Conservation (phyloP, 1,140 invertebrate species). For the Drosophila insularis region DNA sequence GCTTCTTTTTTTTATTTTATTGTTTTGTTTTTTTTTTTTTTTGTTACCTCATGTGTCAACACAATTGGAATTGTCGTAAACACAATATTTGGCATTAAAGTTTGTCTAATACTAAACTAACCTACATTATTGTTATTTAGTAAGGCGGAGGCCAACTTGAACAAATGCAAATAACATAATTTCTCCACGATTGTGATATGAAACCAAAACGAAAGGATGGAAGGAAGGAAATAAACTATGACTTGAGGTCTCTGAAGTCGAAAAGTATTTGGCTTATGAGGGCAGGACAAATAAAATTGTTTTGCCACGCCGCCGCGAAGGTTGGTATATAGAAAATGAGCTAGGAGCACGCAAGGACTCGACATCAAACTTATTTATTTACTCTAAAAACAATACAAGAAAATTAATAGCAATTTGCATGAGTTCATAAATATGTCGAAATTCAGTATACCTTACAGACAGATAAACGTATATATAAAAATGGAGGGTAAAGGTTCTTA, state of each 20-base stretch:
- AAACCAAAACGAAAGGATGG: no score
- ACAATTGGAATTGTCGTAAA: slow-evolving; percentile 74
- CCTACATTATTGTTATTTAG: background rate
- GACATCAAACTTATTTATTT: slow-evolving; percentile 80
- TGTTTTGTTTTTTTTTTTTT: no score
- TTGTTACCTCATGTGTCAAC: slow-evolving; percentile 35
- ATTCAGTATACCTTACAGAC: slow-evolving; percentile 22
- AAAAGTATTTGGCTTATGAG: slow-evolving; percentile 60
- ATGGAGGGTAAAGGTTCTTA: slow-evolving; percentile 31
- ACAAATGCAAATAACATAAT: slow-evolving; percentile 79
- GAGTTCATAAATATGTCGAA: slow-evolving; percentile 76
- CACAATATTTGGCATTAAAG: slow-evolving; percentile 63
- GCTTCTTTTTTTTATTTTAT: background rate
- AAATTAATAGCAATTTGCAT: slow-evolving; percentile 80
- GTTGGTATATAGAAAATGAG: slow-evolving; percentile 70
- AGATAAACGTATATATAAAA: background rate
- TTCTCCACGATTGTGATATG: slow-evolving; percentile 10
- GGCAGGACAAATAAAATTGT: slow-evolving; percentile 74
- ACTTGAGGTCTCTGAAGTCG: slow-evolving; percentile 44
- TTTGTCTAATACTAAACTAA: slow-evolving; percentile 16
- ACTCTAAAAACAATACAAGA: slow-evolving; percentile 80
- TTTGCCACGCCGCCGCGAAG: slow-evolving; percentile 74
- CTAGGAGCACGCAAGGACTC: slow-evolving; percentile 64
- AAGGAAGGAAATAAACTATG: background rate
- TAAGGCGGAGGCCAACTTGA: slow-evolving; percentile 50